Evolutionary conservation across 2,797 vertebrate genomes (phyloP), one percentile per base, ranked within the genome.

Genomic region (Tachyglossus aculeatus): DNA sequence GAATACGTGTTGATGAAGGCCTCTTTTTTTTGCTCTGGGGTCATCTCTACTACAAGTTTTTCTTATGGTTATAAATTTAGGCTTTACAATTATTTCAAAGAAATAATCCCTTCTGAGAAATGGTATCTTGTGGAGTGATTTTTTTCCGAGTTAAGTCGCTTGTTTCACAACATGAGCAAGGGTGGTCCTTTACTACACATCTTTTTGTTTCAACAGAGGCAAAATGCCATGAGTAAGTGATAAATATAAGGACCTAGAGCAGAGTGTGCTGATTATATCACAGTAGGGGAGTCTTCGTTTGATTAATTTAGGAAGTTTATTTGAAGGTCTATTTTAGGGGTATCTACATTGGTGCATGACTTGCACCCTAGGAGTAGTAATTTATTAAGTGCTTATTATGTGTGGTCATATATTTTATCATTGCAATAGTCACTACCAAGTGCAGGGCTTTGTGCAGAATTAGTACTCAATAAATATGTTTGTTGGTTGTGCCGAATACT

Each of bases 21-120:
- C 40, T 60, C 21, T 7, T 0, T 57, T 62, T 71, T 62, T 44
- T 54, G 51, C 54, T 56, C 65, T 36, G 12, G 0, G 16, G 13
- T 59, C 64, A 22, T 58, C 2, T 78, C 37, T 58, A n/a, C 38
- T 39, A 31, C 32, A 48, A 50, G 32, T 41, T 79, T 37, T 72
- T 41, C 19, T 24, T 64, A 81, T 38, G 67, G 25, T 78, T 50
- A 31, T 61, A 54, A 45, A 25, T 31, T 27, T 40, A 59, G 55
- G 39, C 41, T 60, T 86, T 37, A 34, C 32, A 33, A 3, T 73
- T 14, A 24, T 66, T 47, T 59, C 27, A 36, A 47, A 67, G 22
- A 21, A 34, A 38, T 52, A 56, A 81, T 80, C 53, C 66, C 48
- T 66, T 41, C 34, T 43, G 68, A 74, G 36, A 62, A 39, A 29